Percentiles rank a stretch among this genome's conserved stretches.
Conservation (phyloP, 2,797 vertebrate genomes). For the Martes flavigula region DNA sequence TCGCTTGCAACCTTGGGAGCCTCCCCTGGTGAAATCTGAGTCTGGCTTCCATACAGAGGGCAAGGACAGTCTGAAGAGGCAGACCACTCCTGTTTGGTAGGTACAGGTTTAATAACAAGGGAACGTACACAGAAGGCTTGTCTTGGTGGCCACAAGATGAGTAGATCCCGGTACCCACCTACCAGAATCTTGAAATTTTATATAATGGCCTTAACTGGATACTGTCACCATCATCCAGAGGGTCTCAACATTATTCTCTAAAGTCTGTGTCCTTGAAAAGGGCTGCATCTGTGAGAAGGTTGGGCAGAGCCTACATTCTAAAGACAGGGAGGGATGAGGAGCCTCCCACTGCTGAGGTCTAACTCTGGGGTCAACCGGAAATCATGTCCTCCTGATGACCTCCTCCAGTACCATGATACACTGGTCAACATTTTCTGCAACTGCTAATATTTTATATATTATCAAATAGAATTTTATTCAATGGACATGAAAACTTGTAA, state of each 20-base stretch:
- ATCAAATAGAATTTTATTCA: not conserved
- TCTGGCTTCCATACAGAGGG: not conserved
- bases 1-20: not conserved
- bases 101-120: not conserved
- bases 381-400: not conserved
- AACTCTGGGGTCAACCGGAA: not conserved
- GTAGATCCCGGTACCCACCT: not conserved
- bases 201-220: not conserved
- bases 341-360: not conserved
- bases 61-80: not conserved
- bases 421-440: not conserved
- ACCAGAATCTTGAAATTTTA: not conserved
- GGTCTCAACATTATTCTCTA: not conserved
- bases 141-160: not conserved
- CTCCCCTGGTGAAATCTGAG: not conserved
- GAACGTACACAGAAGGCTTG: not conserved
- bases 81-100: not conserved
- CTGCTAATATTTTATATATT: not conserved
- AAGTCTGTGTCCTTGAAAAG: not conserved
- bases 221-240: not conserved
- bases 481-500: not conserved
- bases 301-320: not conserved
- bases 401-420: not conserved
- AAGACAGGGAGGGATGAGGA: not conserved
- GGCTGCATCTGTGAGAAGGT: not conserved